phyloP scores from a whole-genome alignment of 2,797 vertebrate genomes.

The Mallotus villosus region DNA sequence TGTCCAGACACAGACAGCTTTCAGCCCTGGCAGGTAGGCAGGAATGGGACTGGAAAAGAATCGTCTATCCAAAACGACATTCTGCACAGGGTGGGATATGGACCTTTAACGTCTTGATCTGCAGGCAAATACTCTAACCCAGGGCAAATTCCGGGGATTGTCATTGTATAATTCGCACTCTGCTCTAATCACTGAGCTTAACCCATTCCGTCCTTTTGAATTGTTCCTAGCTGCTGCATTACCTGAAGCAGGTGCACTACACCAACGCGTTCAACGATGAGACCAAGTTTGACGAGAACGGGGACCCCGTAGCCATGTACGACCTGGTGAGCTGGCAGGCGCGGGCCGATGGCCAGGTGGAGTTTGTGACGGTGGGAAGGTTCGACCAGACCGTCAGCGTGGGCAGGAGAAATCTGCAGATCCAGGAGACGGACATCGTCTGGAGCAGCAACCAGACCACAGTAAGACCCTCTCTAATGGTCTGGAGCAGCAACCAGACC shows the following conservation, averaged over 20 bases:
- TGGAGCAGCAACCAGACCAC: slow-evolving; percentile 74
- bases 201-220: background rate
- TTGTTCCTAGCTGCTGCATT: slow-evolving; percentile 70
- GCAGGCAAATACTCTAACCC: too few relatives aligned
- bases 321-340: slow-evolving; percentile 81
- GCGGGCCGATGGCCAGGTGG: slow-evolving; percentile 53
- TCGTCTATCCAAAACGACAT: too few relatives aligned
- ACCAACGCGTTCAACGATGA: slow-evolving; percentile 71
- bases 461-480: slow-evolving; percentile 63
- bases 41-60: too few relatives aligned
- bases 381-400: slow-evolving; percentile 66
- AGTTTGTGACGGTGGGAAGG: slow-evolving; percentile 72
- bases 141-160: too few relatives aligned
- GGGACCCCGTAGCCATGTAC: slow-evolving; percentile 76
- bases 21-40: slow-evolving; percentile 74
- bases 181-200: too few relatives aligned
- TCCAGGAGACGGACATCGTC: slow-evolving; percentile 65
- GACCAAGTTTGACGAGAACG: slow-evolving; percentile 77
- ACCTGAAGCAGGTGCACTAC: slow-evolving; percentile 72
- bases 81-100: too few relatives aligned
- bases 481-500: slow-evolving; percentile 74
- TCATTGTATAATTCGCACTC: too few relatives aligned
- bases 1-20: slow-evolving; percentile 66
- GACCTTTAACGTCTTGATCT: too few relatives aligned
- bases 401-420: slow-evolving; percentile 61